A percentile compares a stretch with the other conserved stretches of the same genome.
phyloP scores from a whole-genome alignment of 2,888 invertebrate species.

The Fragum fragum region DNA sequence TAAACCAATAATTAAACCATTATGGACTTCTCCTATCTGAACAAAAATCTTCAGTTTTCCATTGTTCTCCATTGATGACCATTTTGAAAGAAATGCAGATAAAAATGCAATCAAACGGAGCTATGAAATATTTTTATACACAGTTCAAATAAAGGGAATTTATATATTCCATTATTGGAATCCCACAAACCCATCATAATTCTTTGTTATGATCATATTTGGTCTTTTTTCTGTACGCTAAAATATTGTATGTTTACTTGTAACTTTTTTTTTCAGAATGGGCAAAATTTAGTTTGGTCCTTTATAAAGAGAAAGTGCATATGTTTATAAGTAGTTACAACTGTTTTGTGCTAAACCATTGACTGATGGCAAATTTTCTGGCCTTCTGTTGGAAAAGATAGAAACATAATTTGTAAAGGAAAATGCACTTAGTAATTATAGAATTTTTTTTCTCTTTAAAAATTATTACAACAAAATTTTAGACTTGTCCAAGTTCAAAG shows the following conservation, averaged over 20 bases:
- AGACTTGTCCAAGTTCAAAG: background rate
- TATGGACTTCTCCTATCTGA: background rate
- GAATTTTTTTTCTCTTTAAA: no score
- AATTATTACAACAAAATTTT: background rate
- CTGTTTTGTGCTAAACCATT: no score
- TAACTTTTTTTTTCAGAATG: no score
- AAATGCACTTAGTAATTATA: no score
- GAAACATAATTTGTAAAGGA: no score
- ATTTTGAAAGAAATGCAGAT: constrained; percentile 6
- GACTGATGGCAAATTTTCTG: no score
- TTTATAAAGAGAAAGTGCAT: no score
- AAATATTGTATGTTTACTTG: no score
- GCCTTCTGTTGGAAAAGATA: no score
- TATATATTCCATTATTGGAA: background rate
- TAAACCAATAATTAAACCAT: constrained; percentile 5
- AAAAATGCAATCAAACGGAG: background rate
- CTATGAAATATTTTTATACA: background rate
- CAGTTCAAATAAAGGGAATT: background rate
- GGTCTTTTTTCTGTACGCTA: background rate
- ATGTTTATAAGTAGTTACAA: no score
- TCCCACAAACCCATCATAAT: background rate
- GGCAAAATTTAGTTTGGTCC: no score
- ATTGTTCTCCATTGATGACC: background rate
- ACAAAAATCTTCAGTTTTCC: constrained; percentile 5
- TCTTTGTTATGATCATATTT: constrained; percentile 6